Evolutionary conservation across 1,140 invertebrate genomes (phyloP), one percentile per base, ranked within the genome.

Genomic region (Hormaphis cornu): DNA sequence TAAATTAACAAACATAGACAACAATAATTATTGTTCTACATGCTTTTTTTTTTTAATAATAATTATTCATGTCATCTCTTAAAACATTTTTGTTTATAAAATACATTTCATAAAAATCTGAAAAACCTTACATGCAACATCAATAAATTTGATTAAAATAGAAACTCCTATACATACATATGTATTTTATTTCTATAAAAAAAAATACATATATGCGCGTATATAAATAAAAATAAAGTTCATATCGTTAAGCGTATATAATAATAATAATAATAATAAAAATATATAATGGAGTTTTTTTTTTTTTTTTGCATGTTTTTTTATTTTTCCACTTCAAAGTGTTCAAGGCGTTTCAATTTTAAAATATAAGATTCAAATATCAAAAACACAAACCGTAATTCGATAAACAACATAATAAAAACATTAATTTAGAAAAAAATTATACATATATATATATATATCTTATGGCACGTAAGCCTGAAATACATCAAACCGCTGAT

Each of bases 101-200:
- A 63, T 63, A 63, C 44, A 63, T 63, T 42, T 46, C 35, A 63
- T 63, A 46, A 63, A 44, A 63, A 63, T 63, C 58, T 63, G 40
- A 44, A 61, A 44, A 63, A 63, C 40, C 58, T 63, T 63, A 63
- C 58, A 63, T 63, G 58, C 58, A 63, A 63, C 58, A 46, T 63
- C 16, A 26, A 63, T 63, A 63, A 61, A 63, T 63, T 63, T 63
- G 58, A 63, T 63, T 63, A 46, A 59, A 63, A 63, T 63, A 63
- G 58, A 63, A 46, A 63, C 40, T 63, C 18, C 24, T 14, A 44
- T 44, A 44, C 18, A 14, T 44, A 5, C 16, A n/a, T 44, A 44
- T 44, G 16, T n/a, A 44, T n/a, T 8, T 9, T 50, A 61, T 61
- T 44, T 61, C 22, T 61, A 61, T 59, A 61, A 61, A 61, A 44